Conservation (phyloP, 1,140 invertebrate genomes). For the Tetramorium simillimum region DNA sequence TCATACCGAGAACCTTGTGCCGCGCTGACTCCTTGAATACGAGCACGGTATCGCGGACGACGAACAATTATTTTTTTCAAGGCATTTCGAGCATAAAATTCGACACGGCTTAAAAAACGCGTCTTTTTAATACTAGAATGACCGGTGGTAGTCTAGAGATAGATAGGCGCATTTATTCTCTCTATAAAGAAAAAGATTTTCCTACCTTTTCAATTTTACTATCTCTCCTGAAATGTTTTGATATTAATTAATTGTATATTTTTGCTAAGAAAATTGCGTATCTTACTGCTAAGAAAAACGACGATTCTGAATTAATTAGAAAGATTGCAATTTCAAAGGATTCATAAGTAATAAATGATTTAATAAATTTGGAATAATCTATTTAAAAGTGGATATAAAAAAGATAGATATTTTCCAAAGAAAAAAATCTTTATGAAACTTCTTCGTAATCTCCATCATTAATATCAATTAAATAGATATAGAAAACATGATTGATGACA, state of each 20-base stretch:
- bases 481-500: not conserved
- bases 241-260: not conserved
- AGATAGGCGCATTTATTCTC: not conserved
- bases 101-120: not conserved
- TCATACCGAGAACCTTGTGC: slow-evolving; percentile 2
- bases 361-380: not conserved
- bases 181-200: not conserved
- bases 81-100: not conserved
- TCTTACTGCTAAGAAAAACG: not conserved
- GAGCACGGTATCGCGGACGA: not conserved
- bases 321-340: not conserved
- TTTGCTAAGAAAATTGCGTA: not conserved
- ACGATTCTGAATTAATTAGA: not conserved
- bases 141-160: not conserved
- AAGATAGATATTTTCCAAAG: not conserved
- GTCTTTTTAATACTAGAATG: not conserved
- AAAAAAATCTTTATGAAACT: not conserved
- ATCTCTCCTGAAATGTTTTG: not conserved
- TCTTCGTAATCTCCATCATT: not conserved
- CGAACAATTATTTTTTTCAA: slow-evolving; percentile 47
- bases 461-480: not conserved
- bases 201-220: not conserved
- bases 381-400: not conserved
- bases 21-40: not conserved
- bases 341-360: not conserved